Evolutionary conservation across 2,888 invertebrate species (phyloP).

Genomic region (Odontocolon sp.): DNA sequence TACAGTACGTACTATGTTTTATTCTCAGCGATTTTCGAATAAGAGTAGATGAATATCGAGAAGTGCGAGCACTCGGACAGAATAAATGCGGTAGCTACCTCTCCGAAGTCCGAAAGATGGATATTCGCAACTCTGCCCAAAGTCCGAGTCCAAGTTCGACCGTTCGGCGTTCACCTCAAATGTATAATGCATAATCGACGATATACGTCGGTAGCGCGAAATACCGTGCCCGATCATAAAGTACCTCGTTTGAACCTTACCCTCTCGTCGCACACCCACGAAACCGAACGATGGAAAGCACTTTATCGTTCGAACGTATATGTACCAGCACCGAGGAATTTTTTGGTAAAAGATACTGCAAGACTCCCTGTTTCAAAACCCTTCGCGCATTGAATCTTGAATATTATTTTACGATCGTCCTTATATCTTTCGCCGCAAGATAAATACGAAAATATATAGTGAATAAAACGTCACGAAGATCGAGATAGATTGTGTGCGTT

Average conservation of each 20-base stretch:
- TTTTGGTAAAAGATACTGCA: background rate
- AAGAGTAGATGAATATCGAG: too few relatives aligned
- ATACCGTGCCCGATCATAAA: slow-evolving; percentile 31
- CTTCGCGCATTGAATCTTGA: slow-evolving; percentile 28
- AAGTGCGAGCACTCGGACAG: too few relatives aligned
- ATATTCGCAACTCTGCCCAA: too few relatives aligned
- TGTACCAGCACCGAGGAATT: background rate
- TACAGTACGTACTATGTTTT: too few relatives aligned
- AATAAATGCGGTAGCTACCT: too few relatives aligned
- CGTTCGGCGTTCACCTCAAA: slow-evolving; percentile 15
- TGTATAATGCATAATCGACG: slow-evolving; percentile 43
- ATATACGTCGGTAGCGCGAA: slow-evolving; percentile 12
- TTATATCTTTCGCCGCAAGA: background rate
- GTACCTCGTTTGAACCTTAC: slow-evolving; percentile 30
- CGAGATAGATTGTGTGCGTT: too few relatives aligned
- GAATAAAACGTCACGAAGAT: too few relatives aligned
- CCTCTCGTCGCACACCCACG: slow-evolving; percentile 10
- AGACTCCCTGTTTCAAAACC: background rate
- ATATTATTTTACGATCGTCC: slow-evolving; percentile 24
- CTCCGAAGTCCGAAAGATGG: too few relatives aligned
- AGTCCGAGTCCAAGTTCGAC: background rate
- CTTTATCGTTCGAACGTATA: slow-evolving; percentile 28
- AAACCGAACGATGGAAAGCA: slow-evolving; percentile 11
- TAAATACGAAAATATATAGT: background rate
- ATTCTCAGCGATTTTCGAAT: too few relatives aligned